Conservation (phyloP, 2,113 vertebrate species). For the Hippocampus barbouri region DNA sequence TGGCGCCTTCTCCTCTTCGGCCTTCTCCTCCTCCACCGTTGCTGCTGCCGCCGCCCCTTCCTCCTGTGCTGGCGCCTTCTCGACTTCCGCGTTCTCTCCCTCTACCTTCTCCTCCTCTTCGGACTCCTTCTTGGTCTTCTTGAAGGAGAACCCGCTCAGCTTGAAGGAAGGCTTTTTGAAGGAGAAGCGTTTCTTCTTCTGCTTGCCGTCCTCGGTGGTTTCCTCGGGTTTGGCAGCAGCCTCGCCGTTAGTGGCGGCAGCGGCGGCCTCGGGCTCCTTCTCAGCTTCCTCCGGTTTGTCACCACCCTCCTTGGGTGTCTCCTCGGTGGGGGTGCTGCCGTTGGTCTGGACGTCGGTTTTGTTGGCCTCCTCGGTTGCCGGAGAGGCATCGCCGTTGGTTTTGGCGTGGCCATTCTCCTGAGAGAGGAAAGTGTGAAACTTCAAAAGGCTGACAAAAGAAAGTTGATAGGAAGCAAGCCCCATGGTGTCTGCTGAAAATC, state of each 20-base stretch:
- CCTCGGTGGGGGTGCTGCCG: slow-evolving; percentile 82
- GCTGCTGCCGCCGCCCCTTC: slow-evolving; percentile 38
- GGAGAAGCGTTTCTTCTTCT: slow-evolving; percentile 95
- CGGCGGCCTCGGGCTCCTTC: slow-evolving; percentile 71
- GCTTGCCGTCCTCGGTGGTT: slow-evolving; percentile 83
- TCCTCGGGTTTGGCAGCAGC: slow-evolving; percentile 63
- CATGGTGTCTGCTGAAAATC: not conserved
- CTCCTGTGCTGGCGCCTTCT: slow-evolving; percentile 51
- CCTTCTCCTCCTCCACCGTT: slow-evolving; percentile 17
- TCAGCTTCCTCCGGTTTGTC: slow-evolving; percentile 64
- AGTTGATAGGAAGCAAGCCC: not conserved
- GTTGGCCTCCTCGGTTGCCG: slow-evolving; percentile 74
- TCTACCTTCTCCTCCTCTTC: slow-evolving; percentile 76
- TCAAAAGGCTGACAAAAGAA: not conserved
- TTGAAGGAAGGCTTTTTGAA: slow-evolving; percentile 93
- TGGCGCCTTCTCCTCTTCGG: slow-evolving; percentile 30
- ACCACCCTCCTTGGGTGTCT: slow-evolving; percentile 68
- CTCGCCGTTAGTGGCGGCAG: slow-evolving; percentile 74
- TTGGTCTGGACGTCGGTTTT: slow-evolving; percentile 84
- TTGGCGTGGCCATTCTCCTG: slow-evolving; percentile 89
- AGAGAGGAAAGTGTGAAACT: not conserved
- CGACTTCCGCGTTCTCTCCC: slow-evolving; percentile 57
- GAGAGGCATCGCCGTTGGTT: slow-evolving; percentile 78
- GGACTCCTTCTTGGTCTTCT: slow-evolving; percentile 87
- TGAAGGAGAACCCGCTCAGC: slow-evolving; percentile 80